Conservation (phyloP, 2,113 vertebrate species). For the Cisticola juncidis region DNA sequence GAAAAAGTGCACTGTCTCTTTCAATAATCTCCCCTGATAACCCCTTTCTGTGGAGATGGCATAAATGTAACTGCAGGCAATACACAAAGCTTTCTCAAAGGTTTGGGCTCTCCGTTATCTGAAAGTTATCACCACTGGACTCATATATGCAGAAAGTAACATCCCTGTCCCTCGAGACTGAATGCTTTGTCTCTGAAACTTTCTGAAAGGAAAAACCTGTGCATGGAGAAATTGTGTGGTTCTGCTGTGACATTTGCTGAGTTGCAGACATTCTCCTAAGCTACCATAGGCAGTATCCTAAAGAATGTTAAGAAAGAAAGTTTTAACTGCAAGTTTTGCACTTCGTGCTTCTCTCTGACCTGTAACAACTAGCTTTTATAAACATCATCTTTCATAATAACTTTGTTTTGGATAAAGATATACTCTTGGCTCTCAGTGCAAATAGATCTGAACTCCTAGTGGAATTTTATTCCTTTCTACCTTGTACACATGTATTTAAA, state of each 20-base stretch:
- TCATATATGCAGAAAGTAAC: fast-evolving
- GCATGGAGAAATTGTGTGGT: background rate
- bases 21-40: background rate
- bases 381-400: background rate
- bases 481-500: background rate
- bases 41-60: background rate
- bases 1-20: background rate
- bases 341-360: fast-evolving
- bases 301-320: background rate
- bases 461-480: background rate
- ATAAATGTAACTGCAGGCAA: fast-evolving
- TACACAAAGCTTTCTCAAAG: background rate
- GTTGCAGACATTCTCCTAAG: background rate
- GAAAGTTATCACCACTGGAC: background rate
- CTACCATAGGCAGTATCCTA: background rate
- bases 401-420: background rate
- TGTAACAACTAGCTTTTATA: background rate
- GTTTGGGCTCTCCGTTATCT: background rate
- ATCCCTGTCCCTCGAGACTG: background rate
- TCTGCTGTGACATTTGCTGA: background rate
- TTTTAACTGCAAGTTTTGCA: background rate
- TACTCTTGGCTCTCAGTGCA: background rate
- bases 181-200: background rate
- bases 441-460: background rate
- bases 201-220: background rate